Conservation (phyloP, 2,888 invertebrate genomes). For the Itoplectis maculator region DNA sequence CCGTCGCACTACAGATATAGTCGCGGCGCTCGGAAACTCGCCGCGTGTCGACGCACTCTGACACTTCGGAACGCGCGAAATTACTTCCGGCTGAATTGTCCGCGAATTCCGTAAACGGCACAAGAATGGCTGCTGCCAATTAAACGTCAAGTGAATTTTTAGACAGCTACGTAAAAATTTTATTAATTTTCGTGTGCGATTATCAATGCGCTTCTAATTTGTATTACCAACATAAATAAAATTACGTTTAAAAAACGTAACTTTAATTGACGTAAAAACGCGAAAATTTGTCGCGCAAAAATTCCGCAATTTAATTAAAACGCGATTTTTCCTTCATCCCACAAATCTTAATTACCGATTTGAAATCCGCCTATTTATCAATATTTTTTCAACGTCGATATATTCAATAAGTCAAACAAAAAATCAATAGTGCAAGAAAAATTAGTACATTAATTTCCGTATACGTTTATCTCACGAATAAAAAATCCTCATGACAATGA, state of each 20-base stretch:
- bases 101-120: neutral
- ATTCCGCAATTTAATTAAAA: too few species aligned
- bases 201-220: neutral
- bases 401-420: neutral
- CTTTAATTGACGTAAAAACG: too few species aligned
- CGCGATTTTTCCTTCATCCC: too few species aligned
- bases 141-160: neutral
- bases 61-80: slow-evolving; percentile 24
- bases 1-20: neutral
- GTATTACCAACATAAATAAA: too few species aligned
- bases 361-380: too few species aligned
- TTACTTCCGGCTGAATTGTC: slow-evolving; percentile 20
- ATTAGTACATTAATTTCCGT: neutral
- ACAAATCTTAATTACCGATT: too few species aligned
- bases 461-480: neutral
- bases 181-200: neutral
- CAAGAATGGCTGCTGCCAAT: neutral
- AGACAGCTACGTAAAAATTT: neutral
- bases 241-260: too few species aligned
- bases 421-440: neutral
- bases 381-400: too few species aligned
- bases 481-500: neutral
- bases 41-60: slow-evolving; percentile 22
- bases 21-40: neutral
- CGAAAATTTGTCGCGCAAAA: too few species aligned